Evolutionary conservation across 2,797 vertebrate genomes (phyloP).

Genomic region (Etheostoma perlongum): DNA sequence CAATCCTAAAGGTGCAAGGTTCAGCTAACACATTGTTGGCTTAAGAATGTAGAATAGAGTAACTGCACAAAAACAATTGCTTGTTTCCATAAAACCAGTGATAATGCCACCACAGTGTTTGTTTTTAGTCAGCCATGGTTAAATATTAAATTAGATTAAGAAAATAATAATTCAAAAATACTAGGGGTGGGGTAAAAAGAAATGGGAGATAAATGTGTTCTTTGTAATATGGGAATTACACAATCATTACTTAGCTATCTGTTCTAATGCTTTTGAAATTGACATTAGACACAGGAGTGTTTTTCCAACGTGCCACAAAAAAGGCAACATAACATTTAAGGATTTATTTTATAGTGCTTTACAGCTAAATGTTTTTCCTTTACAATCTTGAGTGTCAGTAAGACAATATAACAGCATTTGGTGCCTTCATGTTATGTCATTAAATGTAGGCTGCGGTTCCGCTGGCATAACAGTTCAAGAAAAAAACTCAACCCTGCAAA

Average conservation of each 20-base stretch:
- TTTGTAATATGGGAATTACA: not conserved
- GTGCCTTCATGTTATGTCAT: slow-evolving; percentile 4
- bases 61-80: not conserved
- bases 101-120: not conserved
- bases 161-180: not conserved
- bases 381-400: not conserved
- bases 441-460: not conserved
- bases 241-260: not conserved
- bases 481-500: slow-evolving; percentile 13
- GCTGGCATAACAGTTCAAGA: not conserved
- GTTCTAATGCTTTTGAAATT: not conserved
- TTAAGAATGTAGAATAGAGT: not conserved
- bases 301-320: slow-evolving; percentile 15
- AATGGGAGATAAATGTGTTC: not conserved
- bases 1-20: not conserved
- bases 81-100: not conserved
- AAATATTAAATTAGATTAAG: too few relatives aligned
- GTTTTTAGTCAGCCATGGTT: not conserved
- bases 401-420: slow-evolving; percentile 23
- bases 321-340: not conserved
- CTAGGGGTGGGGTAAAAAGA: too few relatives aligned
- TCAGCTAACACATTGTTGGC: not conserved
- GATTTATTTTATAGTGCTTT: not conserved
- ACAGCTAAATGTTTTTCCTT: slow-evolving; percentile 9
- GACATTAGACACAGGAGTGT: not conserved